Percentiles rank a stretch among this genome's conserved stretches.
These are phyloP conservation scores for Palythoa grandiflora DNA, from an alignment of 92 coral and sea anemone species.

Conservation along the genomic window DNA sequence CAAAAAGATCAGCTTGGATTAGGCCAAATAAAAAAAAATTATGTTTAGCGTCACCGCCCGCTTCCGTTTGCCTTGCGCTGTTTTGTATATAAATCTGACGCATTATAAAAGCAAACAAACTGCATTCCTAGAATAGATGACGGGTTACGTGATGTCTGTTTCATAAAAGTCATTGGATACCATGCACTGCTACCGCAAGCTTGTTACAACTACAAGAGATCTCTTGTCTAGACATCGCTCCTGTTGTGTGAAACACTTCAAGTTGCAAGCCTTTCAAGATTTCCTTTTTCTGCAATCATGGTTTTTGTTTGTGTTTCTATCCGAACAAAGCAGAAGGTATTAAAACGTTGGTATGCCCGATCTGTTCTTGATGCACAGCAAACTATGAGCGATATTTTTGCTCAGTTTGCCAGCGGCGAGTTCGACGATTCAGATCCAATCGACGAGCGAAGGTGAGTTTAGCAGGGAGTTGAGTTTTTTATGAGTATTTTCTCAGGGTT, in stretches of 20 bases:
- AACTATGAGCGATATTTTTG: conserved; percentile 13
- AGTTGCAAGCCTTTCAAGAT: conserved; percentile 29
- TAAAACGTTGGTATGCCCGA: not conserved
- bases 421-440: conserved; percentile 15
- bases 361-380: not conserved
- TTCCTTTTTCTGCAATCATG: conserved; percentile 9
- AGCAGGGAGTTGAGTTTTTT: conserved; percentile 4
- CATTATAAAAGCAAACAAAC: conserved; percentile 29
- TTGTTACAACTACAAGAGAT: conserved; percentile 27
- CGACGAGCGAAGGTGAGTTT: conserved; percentile 24
- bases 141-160: conserved; percentile 30
- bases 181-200: conserved; percentile 32
- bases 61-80: conserved; percentile 24
- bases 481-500: conserved; percentile 33
- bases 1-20: no score
- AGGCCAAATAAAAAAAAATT: not conserved
- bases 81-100: conserved; percentile 33
- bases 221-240: conserved; percentile 27
- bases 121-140: conserved; percentile 29
- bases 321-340: conserved; percentile 1
- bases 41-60: conserved; percentile 15
- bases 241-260: conserved; percentile 13
- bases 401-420: conserved; percentile 17
- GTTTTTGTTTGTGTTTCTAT: not conserved
- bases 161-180: conserved; percentile 30